Evolutionary conservation across 2,888 invertebrate genomes (phyloP), one percentile per base, ranked within the genome.

Genomic region (Caenorhabditis macrosperma): DNA sequence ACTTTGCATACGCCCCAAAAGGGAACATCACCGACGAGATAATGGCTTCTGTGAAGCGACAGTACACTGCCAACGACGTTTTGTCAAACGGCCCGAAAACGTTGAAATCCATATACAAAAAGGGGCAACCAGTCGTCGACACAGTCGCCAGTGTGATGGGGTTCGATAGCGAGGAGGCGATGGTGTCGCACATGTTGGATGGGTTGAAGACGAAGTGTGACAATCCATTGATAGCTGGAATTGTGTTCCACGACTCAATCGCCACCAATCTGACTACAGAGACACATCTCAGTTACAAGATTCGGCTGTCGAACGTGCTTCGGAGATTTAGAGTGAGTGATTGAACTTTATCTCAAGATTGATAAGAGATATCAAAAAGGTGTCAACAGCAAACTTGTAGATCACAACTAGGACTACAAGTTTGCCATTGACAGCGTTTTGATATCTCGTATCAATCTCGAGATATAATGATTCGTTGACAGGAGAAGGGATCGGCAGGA

Each of bases 101-200:
- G n/a, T n/a, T n/a, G 1, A 55, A 60, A 3, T 10, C n/a, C 7
- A 30, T 61, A 6, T 68, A 67, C 44, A 68, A 68, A 24, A 22
- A 63, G n/a, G 48, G 63, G 12, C 26, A 10, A 2, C 76, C 76
- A 0, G 33, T 50, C 12, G 7, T 67, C 22, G 33, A 60, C n/a
- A 68, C 76, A 0, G 61, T 68, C n/a, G 68, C 68, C 68, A 50
- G 63, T 10, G 15, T 20, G 0, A 61, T 46, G 61, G 75, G 91
- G 5, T 92, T 91, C 83, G 72, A 79, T 2, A 89, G 82, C 22
- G 92, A 92, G 81, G 85, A 88, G 4, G 89, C 90, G 12, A 86
- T 92, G 89, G 91, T 91, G n/a, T 67, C 85, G 3, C 90, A 88
- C 76, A 86, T 91, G 61, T 86, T 87, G 50, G 69, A 85, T 54